These are phyloP conservation scores for Andricus curvator DNA, from an alignment of 2,888 invertebrate species.

Conservation along the genomic window DNA sequence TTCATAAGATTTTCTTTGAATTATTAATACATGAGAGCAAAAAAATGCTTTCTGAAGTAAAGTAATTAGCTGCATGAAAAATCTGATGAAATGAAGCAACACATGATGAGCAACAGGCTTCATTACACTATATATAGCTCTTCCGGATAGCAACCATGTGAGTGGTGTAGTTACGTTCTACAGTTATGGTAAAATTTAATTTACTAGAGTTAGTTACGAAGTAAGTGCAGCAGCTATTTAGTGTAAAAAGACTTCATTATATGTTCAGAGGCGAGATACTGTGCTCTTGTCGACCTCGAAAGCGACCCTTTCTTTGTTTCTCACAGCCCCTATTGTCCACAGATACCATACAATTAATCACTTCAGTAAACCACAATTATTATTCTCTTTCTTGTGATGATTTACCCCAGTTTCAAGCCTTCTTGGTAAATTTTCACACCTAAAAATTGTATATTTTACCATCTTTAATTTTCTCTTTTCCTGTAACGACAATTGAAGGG, in stretches of 20 bases:
- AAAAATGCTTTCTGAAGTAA: not conserved
- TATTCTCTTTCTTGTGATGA: not conserved
- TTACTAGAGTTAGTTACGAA: not conserved
- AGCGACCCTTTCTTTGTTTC: constrained; percentile 16
- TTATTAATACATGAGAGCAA: too few species aligned
- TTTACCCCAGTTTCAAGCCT: not conserved
- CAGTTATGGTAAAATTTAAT: constrained; percentile 3
- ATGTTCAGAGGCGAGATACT: constrained; percentile 16
- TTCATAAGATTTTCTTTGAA: too few species aligned
- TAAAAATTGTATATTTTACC: not conserved
- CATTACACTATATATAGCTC: constrained; percentile 1
- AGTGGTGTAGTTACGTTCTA: not conserved
- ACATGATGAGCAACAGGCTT: constrained; percentile 27
- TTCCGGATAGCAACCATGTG: not conserved
- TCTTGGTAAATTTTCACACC: not conserved
- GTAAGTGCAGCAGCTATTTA: constrained; percentile 20
- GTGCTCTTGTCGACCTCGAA: not conserved
- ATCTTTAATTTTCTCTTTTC: not conserved
- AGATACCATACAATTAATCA: constrained; percentile 2
- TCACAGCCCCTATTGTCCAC: not conserved
- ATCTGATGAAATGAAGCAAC: constrained; percentile 2
- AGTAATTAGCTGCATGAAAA: not conserved
- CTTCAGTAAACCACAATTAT: not conserved
- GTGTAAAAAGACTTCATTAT: constrained; percentile 21
- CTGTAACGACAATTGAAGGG: not conserved